Evolutionary conservation across 2,797 vertebrate genomes (phyloP), one percentile per base, ranked within the genome.

Genomic region (Rhabdophis nuchalis): DNA sequence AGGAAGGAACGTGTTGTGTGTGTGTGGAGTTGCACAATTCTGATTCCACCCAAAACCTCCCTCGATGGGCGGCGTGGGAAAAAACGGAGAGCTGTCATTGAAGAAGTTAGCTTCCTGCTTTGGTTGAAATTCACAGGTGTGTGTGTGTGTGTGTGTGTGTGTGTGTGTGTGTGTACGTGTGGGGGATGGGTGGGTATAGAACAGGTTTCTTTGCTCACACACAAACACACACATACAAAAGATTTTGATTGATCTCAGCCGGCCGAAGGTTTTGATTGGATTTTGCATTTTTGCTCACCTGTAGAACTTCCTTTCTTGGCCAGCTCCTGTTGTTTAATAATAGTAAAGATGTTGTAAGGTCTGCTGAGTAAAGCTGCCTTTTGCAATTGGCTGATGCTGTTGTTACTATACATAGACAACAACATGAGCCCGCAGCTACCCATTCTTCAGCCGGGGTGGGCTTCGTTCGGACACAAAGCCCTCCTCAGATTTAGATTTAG

Each of bases 21-120:
- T 5, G n/a, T n/a, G 0, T 53, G 32, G 27, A 13, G 20, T 77
- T 77, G 58, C 53, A 46, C 54, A 32, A 27, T 23, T 11, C 7
- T 52, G 11, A 5, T 20, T 27, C 5, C 52, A 89, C 77, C 87
- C 82, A 89, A 20, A 61, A 4, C 61, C 29, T 64, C 41, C 91
- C 64, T 41, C 14, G 46, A 58, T 36, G 89, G 92, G 88, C 1
- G 85, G 60, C 13, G 88, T 92, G 85, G 92, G 88, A 92, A 92
- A 92, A 92, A 8, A 1, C 16, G 1, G 12, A 52, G 85, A 72
- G 29, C 11, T 13, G n/a, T 86, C 58, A 50, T 13, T 13, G 29
- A 85, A 57, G 32, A 68, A 86, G 50, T 11, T 32, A 5, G 23
- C 18, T 86, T 57, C 82, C 88, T 86, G 32, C 29, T 58, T 12